Base-by-base conservation (phyloP, 2,888 invertebrate species). In the Mythimna pallens region DNA sequence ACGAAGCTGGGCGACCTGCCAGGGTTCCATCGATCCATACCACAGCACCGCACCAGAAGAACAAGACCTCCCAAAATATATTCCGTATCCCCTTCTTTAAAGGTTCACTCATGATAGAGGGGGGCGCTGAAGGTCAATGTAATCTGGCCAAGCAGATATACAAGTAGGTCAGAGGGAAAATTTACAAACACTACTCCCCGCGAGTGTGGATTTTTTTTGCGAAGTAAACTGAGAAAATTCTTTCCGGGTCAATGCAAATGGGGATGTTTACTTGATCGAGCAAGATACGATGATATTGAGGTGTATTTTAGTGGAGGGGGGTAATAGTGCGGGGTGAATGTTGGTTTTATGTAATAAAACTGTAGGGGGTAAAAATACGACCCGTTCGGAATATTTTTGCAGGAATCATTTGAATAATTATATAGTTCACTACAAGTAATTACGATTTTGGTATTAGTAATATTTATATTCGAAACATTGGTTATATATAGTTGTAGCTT, bases 161-260 rank as follows among this genome's bases (percentile, higher is more conserved):
- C 95, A 96, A 96, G 94, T 96, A 96, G 96, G 96, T 96, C 96
- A 96, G 92, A 95, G 91, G 95, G 95, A 96, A 95, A 95, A 94
- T 96, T 95, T 95, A 95, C 95, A 95, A 96, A 95, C 94, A 95
- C 94, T 94, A 95, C 93, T 93, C 92, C 87, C 87, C 73, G 88
- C 87, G 89, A 91, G 90, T 92, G 92, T 91, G 90, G 92, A 90
- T 92, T 94, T 93, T 94, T 94, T 94, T 94, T 91, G 86, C 87
- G 89, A 93, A 94, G 94, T 93, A 92, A 94, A 93, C 87, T 85
- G 90, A 90, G 90, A 90, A 89, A 91, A 92, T 89, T 89, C 88
- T 94, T 95, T 94, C 92, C 93, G 93, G 94, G 93, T 94, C 94
- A 95, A 92, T 93, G 95, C 91, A 93, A 94, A 94, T 93, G 90